These are phyloP conservation scores for Syndactyla subalaris DNA, from an alignment of 2,797 vertebrate genomes.

Conservation along the genomic window DNA sequence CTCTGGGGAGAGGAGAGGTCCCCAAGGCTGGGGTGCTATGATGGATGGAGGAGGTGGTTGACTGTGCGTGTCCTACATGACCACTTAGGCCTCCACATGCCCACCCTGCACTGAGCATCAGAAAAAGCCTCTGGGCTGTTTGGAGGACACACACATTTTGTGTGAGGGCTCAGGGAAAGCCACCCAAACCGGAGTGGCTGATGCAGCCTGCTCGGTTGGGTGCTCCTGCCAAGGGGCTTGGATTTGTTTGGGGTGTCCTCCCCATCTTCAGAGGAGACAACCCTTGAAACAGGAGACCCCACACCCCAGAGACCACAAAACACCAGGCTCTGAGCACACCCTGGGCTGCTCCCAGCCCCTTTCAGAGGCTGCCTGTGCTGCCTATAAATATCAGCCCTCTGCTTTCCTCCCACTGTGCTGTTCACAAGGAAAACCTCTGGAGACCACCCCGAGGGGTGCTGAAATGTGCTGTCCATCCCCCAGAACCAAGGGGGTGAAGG, in stretches of 20 bases:
- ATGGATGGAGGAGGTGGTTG: neutral
- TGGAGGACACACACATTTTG: neutral
- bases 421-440: neutral
- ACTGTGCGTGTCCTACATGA: neutral
- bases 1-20: neutral
- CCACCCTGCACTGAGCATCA: neutral
- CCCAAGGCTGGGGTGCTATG: neutral
- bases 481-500: neutral
- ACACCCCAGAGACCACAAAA: neutral
- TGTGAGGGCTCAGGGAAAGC: neutral
- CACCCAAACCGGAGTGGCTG: rapidly evolving
- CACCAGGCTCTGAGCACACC: neutral
- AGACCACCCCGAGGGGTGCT: too few relatives aligned
- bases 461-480: neutral
- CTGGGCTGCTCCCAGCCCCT: neutral
- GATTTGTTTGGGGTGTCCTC: neutral
- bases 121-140: neutral
- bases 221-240: neutral
- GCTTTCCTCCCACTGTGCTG: neutral
- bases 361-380: neutral
- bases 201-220: neutral
- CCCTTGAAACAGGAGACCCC: neutral
- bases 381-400: neutral
- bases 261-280: neutral
- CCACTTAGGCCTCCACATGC: neutral